Percentiles rank a stretch among this genome's conserved stretches.
Evolutionary conservation across 1,140 invertebrate species (phyloP).

Genomic region (Leptonema lineaticorne): DNA sequence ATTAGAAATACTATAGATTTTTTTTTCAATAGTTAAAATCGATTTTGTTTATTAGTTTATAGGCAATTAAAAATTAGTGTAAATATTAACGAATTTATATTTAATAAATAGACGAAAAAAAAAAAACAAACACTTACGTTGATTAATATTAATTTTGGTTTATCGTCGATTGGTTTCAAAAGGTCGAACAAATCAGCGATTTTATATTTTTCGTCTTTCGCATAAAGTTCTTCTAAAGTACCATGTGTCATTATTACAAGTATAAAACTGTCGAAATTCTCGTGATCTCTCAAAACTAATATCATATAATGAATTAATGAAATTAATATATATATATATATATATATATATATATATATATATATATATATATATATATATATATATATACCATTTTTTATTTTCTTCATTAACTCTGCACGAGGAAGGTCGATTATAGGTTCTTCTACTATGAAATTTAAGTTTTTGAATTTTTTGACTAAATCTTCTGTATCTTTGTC

Average conservation of each 20-base stretch:
- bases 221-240: not conserved
- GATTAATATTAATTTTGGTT: slow-evolving; percentile 4
- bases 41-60: no score
- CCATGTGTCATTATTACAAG: slow-evolving; percentile 6
- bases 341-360: not conserved
- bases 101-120: no score
- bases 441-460: not conserved
- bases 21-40: no score
- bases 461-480: not conserved
- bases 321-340: not conserved
- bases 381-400: not conserved
- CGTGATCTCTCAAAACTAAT: not conserved
- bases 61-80: no score
- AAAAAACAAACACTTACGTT: not conserved
- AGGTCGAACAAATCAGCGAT: not conserved
- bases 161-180: not conserved
- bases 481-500: not conserved
- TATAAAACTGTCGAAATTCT: not conserved
- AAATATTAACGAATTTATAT: no score
- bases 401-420: not conserved
- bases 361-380: not conserved
- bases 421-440: no score
- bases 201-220: not conserved
- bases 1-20: no score
- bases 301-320: not conserved